Evolutionary conservation across 2,113 vertebrate genomes (phyloP), one percentile per base, ranked within the genome.

Genomic region (Gymnorhina tibicen): DNA sequence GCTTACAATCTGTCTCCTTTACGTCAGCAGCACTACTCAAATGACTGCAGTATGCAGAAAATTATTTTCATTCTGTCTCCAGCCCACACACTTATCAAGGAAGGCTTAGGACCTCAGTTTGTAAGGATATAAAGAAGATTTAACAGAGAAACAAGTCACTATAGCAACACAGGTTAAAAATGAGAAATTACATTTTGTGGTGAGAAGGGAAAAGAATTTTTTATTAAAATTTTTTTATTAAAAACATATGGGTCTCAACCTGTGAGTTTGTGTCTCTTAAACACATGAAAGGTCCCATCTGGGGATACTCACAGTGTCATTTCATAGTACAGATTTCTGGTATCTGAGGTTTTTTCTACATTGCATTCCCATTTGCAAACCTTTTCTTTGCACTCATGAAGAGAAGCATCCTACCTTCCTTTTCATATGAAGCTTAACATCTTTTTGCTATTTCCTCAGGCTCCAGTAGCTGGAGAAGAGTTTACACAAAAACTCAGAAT

Each of bases 131-230:
- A 78, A 75, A 70, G 79, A 80, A 66, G 47, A 41, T 52, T 74
- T 72, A 93, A 62, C 53, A 77, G 72, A 68, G 87, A 78, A 93
- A 82, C 37, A 86, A 96, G 56, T 88, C 44, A 59, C 83, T 94
- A 78, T 86, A 91, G 90, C 90, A 90, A 92, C 82, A 82, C 16
- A 16, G 22, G 39, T 44, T 90, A 66, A 88, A 93, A 93, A 69
- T 27, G 27, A 93, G 39, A 85, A 80, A 50, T 66, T 74, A 8
- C 20, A 46, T 72, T 89, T 93, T 63, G 56, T 35, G 24, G 35
- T 50, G 8, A 85, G 24, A 72, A 68, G 18, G 9, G 9, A 88
- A 83, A 27, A 20, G 2, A 33, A 14, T 18, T 6, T 76, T 87
- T 73, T 73, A 76, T 66, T 46, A 3, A 59, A 41, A 6, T 2